Base-by-base conservation (phyloP, 2,797 vertebrate genomes). In the Poeciliopsis turneri region DNA sequence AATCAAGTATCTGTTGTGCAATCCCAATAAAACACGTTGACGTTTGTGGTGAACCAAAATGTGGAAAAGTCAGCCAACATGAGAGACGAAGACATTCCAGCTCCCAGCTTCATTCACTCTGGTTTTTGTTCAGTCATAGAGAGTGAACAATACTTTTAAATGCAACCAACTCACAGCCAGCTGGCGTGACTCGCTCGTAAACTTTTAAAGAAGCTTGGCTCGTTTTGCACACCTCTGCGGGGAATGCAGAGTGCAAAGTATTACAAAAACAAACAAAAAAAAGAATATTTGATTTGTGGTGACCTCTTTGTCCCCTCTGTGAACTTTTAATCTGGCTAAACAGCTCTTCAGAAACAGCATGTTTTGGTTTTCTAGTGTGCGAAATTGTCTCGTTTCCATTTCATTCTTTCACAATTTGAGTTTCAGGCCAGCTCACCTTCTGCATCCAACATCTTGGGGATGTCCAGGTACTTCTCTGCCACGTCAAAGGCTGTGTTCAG, bases 401-500 rank as follows among this genome's bases (percentile, higher is more conserved):
- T 64, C 20, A 57, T 70, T 20, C 15, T 59, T 72, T 73, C 2
- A 5, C 11, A 15, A 20, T 43, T 49, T 30, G 25, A 41, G 11
- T 30, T 0, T 70, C 2, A 23, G 0, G 33, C 20, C 49, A 1
- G 76, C 94, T 96, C 94, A 98, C 97, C 97, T 97, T 98, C 97
- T 86, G 97, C 97, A 76, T 98, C 97, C 95, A 98, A 88, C 97
- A 98, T 98, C 92, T 98, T 98, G n/a, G 97, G 97, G 90, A 98
- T 98, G 96, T 98, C 97, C 91, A 98, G 93, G 70, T 97, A 98
- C 81, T 97, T 97, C 91, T 98, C 97, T 45, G 97, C 97, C 87
- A 98, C 97, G 49, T 98, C 97, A 80, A 98, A 98, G 84, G 97
- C 97, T 57, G 97, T 98, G 93, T 98, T 98, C 91, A 98, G 94